These are phyloP conservation scores for Catagonus wagneri DNA, from an alignment of 2,113 vertebrate genomes.

Conservation along the genomic window DNA sequence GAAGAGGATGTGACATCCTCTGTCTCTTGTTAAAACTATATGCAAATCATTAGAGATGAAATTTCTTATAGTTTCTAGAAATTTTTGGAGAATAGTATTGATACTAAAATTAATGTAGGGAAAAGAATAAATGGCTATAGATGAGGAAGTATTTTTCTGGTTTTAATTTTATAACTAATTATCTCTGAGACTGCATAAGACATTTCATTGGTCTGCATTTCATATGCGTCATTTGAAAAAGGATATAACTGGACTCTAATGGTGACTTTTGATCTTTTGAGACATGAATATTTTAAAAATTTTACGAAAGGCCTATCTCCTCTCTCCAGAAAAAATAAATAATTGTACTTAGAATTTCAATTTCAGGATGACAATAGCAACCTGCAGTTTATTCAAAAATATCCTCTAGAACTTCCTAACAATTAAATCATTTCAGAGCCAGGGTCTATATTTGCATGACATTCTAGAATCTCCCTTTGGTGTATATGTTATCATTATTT, in stretches of 20 bases:
- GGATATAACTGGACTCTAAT: neutral
- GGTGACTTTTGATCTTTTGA: neutral
- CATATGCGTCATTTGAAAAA: neutral
- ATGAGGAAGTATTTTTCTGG: neutral
- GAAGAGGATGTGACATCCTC: neutral
- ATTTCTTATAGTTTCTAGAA: neutral
- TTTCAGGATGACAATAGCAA: neutral
- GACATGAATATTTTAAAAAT: neutral
- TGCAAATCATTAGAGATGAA: neutral
- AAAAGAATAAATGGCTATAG: neutral
- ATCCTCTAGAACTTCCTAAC: neutral
- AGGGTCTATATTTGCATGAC: neutral
- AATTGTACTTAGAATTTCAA: neutral
- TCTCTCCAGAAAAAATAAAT: slow-evolving; percentile 12
- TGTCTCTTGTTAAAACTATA: neutral
- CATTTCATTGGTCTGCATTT: neutral
- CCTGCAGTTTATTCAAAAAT: neutral
- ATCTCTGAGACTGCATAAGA: neutral
- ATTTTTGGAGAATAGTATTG: neutral
- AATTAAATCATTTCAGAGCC: neutral
- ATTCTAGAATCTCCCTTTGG: neutral
- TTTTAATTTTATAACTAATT: neutral
- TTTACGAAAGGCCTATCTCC: neutral
- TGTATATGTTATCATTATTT: neutral
- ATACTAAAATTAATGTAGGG: neutral